Evolutionary conservation across 2,888 invertebrate species (phyloP).

Genomic region (Rhyacophila evoluta): DNA sequence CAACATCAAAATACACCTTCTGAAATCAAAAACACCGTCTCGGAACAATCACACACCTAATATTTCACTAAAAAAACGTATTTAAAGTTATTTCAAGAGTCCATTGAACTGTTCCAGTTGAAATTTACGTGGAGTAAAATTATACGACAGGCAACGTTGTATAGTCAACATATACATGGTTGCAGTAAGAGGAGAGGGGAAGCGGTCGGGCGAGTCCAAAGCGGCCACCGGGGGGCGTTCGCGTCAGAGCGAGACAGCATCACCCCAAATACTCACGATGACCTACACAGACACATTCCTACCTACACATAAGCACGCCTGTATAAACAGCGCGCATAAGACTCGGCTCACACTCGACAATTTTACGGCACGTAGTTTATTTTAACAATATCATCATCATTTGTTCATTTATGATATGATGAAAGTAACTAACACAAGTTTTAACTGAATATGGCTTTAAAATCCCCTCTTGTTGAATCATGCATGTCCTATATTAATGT

Average conservation of each 20-base stretch:
- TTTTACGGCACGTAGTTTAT: no score
- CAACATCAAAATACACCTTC: constrained; percentile 53
- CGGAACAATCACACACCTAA: constrained; percentile 41
- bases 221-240: constrained; percentile 41
- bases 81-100: constrained; percentile 59
- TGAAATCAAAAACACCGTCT: constrained; percentile 43
- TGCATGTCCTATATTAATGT: no score
- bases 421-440: no score
- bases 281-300: constrained; percentile 32
- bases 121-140: constrained; percentile 72
- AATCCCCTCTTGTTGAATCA: no score
- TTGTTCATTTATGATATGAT: no score
- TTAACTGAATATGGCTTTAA: no score
- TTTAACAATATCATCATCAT: background rate
- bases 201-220: constrained; percentile 46
- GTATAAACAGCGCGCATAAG: background rate
- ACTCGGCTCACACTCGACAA: background rate
- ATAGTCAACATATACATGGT: constrained; percentile 45
- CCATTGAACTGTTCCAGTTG: constrained; percentile 71
- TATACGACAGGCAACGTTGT: constrained; percentile 71
- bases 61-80: constrained; percentile 48
- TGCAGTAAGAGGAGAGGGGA: constrained; percentile 33
- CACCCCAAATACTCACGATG: constrained; percentile 31
- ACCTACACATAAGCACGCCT: constrained; percentile 3
- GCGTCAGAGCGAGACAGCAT: constrained; percentile 46